Evolutionary conservation across 2,113 vertebrate genomes (phyloP).

Genomic region (Nesoenas mayeri): DNA sequence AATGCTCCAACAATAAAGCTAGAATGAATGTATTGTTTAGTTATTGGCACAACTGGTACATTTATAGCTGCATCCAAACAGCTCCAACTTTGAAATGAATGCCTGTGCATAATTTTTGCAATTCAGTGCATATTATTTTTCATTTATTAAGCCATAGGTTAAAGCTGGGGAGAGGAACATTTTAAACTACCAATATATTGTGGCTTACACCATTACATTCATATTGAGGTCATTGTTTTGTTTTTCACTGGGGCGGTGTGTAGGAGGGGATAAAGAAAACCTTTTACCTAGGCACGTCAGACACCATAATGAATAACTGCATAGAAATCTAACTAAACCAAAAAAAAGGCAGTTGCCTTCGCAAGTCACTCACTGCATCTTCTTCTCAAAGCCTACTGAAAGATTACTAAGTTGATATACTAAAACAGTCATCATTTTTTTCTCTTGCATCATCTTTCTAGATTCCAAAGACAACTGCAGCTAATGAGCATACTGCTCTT

Average conservation of each 20-base stretch:
- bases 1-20: constrained; percentile 36
- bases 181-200: background rate
- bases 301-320: background rate
- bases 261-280: background rate
- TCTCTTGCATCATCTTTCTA: background rate
- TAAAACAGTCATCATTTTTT: background rate
- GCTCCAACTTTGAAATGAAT: background rate
- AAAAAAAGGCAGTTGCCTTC: background rate
- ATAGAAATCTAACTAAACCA: background rate
- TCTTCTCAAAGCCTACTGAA: background rate
- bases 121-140: constrained; percentile 1
- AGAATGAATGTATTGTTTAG: constrained; percentile 21
- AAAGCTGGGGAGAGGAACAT: background rate
- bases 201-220: background rate
- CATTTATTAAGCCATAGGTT: background rate
- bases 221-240: background rate
- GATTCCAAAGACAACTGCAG: background rate
- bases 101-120: background rate
- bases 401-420: background rate
- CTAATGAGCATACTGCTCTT: constrained; percentile 52
- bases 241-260: background rate
- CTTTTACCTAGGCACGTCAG: background rate
- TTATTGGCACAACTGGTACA: constrained; percentile 8
- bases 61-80: constrained; percentile 4
- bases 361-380: background rate